phyloP scores from a whole-genome alignment of 2,888 invertebrate species.

The Pristionchus japonicus region DNA sequence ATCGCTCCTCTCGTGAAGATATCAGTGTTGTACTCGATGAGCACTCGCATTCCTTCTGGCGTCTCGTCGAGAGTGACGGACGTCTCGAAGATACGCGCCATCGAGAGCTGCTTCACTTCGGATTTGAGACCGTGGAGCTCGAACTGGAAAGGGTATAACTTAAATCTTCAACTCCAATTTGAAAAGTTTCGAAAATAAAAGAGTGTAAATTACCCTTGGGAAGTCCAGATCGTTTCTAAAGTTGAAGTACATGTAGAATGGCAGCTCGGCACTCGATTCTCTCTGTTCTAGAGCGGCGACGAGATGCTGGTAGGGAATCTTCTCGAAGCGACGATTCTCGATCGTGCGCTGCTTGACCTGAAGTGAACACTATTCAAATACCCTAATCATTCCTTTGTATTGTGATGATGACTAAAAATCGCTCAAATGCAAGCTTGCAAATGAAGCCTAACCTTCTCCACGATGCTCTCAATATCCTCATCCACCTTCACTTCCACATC shows the following conservation, averaged over 20 bases:
- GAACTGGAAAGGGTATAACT: constrained; percentile 37
- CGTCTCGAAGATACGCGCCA: constrained; percentile 67
- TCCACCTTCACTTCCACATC: constrained; percentile 15
- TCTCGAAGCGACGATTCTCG: constrained; percentile 43
- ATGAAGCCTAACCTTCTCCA: neutral
- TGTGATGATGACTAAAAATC: neutral
- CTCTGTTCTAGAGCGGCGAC: constrained; percentile 46
- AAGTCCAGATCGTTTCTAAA: constrained; percentile 68
- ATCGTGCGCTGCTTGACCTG: neutral
- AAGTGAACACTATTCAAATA: neutral
- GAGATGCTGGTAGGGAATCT: constrained; percentile 53
- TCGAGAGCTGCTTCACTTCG: constrained; percentile 62
- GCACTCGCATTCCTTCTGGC: constrained; percentile 53
- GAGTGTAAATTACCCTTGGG: constrained; percentile 50
- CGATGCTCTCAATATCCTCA: neutral
- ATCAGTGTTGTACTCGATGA: constrained; percentile 61
- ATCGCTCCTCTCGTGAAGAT: constrained; percentile 55
- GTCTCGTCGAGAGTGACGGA: constrained; percentile 70
- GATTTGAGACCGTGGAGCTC: constrained; percentile 52
- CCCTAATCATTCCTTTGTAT: too few species aligned
- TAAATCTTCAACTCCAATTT: neutral
- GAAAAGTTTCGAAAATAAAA: neutral
- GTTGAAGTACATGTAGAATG: constrained; percentile 58
- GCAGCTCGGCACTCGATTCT: constrained; percentile 2
- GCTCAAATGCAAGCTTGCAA: neutral